phyloP scores from a whole-genome alignment of 2,113 vertebrate species.

The Athene noctua region DNA sequence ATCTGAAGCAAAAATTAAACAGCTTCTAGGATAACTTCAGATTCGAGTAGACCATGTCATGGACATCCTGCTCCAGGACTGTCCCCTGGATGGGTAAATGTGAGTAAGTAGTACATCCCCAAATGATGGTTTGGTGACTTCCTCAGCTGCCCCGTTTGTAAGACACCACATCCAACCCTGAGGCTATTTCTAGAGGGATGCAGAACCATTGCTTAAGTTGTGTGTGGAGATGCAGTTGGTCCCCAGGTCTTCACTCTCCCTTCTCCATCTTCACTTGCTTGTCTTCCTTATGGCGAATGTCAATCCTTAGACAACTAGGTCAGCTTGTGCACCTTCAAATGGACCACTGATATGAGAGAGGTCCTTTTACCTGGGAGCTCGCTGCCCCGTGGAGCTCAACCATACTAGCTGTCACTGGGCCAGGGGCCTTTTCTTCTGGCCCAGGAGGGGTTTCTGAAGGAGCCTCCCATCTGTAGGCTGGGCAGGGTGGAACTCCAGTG shows the following conservation, averaged over 20 bases:
- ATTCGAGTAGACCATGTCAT: background rate
- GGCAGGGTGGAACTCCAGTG: background rate
- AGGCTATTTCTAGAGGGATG: background rate
- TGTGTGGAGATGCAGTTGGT: background rate
- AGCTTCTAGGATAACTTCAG: background rate
- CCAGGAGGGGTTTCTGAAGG: background rate
- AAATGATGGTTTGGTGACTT: background rate
- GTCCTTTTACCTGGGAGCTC: background rate
- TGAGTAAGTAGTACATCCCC: background rate
- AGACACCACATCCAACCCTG: background rate
- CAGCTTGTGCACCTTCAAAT: background rate
- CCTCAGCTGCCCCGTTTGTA: background rate
- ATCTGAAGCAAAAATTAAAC: background rate
- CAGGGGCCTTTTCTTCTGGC: background rate
- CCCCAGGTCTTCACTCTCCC: background rate
- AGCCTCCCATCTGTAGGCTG: background rate
- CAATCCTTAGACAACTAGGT: background rate
- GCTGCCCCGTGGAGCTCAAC: fast-evolving
- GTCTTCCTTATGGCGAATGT: background rate
- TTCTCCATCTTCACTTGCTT: background rate
- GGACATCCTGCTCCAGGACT: background rate
- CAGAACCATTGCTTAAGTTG: background rate
- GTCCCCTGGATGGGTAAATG: background rate
- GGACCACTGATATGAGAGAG: background rate
- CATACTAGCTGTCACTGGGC: background rate